Percentiles rank a stretch among this genome's conserved stretches.
Conservation (phyloP, 2,888 invertebrate species). For the Theretra japonica region DNA sequence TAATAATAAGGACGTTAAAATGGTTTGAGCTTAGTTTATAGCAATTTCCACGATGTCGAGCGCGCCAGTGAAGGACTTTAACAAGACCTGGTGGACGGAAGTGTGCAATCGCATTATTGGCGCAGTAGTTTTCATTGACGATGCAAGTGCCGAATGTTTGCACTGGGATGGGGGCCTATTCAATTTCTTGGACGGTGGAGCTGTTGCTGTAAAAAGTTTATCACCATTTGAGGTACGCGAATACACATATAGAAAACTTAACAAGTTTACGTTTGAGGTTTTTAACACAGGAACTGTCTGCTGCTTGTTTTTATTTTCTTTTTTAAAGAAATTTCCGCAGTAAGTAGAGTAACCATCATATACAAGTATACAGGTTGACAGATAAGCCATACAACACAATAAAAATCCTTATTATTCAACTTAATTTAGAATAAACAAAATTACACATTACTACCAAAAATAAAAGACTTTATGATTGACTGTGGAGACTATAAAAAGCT, state of each 20-base stretch:
- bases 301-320: background rate
- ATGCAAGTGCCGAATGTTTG: constrained; percentile 86
- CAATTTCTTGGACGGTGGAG: constrained; percentile 85
- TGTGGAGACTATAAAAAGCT: no score
- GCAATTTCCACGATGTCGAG: constrained; percentile 47
- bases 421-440: no score
- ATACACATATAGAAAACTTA: background rate
- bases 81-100: constrained; percentile 85
- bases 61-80: constrained; percentile 72
- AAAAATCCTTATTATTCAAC: no score
- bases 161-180: constrained; percentile 89
- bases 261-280: background rate
- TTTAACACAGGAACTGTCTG: background rate
- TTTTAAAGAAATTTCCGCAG: no score
- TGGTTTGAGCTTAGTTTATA: no score
- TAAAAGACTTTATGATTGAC: no score
- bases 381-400: no score
- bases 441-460: no score
- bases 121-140: constrained; percentile 87
- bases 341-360: no score
- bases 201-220: constrained; percentile 86
- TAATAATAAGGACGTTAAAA: background rate
- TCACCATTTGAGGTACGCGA: constrained; percentile 85
- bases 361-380: no score
- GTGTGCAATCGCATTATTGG: constrained; percentile 85